These are phyloP conservation scores for Platycnemis pennipes DNA, from an alignment of 2,888 invertebrate genomes.

Conservation along the genomic window DNA sequence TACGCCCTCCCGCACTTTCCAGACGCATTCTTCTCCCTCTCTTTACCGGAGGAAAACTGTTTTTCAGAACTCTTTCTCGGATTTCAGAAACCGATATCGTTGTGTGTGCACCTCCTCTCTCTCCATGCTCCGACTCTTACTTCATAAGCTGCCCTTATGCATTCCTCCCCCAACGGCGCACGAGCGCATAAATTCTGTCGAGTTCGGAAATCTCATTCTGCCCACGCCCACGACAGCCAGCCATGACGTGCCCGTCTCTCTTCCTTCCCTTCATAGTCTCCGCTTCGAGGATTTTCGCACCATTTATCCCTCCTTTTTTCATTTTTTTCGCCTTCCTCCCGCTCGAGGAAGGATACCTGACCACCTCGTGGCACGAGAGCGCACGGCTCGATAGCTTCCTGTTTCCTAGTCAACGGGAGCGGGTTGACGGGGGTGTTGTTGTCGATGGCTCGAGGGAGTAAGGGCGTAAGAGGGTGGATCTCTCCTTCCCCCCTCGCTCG, in stretches of 20 bases:
- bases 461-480: background rate
- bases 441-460: too few species aligned
- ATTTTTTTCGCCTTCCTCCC: background rate
- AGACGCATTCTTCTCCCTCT: background rate
- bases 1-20: background rate
- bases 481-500: background rate
- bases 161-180: background rate
- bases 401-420: conserved; percentile 34
- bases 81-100: conserved; percentile 65
- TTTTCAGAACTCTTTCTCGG: conserved; percentile 31
- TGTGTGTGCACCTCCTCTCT: background rate
- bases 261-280: background rate
- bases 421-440: background rate
- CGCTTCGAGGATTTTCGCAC: conserved; percentile 57
- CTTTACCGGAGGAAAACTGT: background rate
- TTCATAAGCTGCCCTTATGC: background rate
- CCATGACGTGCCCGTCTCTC: background rate
- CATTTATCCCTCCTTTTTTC: background rate
- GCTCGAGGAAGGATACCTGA: background rate
- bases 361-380: background rate
- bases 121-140: conserved; percentile 37
- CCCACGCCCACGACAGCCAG: conserved; percentile 25
- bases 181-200: conserved; percentile 17
- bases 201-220: background rate
- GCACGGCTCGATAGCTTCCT: conserved; percentile 34